phyloP scores from a whole-genome alignment of 2,797 vertebrate species.

The Clarias pachynema region DNA sequence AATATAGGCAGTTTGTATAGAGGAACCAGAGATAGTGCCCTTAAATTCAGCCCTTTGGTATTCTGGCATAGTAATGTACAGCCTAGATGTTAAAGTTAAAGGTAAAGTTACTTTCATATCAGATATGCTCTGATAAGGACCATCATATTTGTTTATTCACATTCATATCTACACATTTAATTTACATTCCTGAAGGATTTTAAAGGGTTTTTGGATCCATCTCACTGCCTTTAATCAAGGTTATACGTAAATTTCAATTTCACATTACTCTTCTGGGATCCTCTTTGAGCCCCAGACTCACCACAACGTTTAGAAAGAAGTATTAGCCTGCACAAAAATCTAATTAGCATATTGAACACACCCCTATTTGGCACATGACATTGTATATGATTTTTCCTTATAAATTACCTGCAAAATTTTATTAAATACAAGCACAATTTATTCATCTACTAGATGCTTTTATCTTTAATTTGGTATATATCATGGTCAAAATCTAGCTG shows the following conservation, averaged over 20 bases:
- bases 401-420: background rate
- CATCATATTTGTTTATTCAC: background rate
- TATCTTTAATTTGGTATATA: slow-evolving; percentile 35
- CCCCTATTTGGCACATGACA: background rate
- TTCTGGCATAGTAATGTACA: background rate
- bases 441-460: slow-evolving; percentile 40
- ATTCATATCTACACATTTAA: slow-evolving; percentile 11
- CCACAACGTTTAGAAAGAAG: background rate
- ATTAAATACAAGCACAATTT: background rate
- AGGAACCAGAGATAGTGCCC: background rate
- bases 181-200: slow-evolving; percentile 12
- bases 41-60: background rate
- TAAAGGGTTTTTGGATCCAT: background rate
- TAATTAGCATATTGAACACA: background rate
- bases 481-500: slow-evolving; percentile 18
- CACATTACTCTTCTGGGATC: slow-evolving; percentile 17
- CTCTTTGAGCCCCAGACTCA: background rate
- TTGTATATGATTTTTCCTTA: background rate
- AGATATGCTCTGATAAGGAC: background rate
- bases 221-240: slow-evolving; percentile 38
- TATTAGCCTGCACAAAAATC: slow-evolving; percentile 1
- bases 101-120: slow-evolving; percentile 5
- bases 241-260: slow-evolving; percentile 11
- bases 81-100: background rate
- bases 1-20: background rate